Evolutionary conservation across 2,797 vertebrate species (phyloP).

Genomic region (Artibeus jamaicensis): DNA sequence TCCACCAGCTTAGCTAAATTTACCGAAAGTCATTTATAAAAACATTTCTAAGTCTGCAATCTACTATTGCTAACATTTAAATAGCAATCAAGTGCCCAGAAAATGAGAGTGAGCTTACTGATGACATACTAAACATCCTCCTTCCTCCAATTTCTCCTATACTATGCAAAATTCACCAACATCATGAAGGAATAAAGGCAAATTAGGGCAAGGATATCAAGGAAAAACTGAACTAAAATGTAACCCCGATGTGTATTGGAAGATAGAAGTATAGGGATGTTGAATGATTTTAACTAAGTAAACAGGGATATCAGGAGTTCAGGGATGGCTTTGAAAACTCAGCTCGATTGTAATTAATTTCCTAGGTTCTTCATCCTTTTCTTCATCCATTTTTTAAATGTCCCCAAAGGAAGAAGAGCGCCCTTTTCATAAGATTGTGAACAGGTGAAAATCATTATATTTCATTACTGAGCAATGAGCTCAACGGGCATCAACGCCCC

Average conservation of each 20-base stretch:
- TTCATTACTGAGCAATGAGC: not conserved
- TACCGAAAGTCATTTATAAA: not conserved
- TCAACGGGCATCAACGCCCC: accelerated
- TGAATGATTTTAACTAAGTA: not conserved
- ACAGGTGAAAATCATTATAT: not conserved
- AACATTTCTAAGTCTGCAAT: not conserved
- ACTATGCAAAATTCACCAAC: not conserved
- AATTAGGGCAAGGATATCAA: not conserved
- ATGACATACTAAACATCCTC: not conserved
- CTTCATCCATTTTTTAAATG: not conserved
- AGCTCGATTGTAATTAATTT: not conserved
- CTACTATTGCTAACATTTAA: not conserved
- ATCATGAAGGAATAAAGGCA: not conserved
- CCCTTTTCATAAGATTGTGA: not conserved
- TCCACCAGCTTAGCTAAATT: not conserved
- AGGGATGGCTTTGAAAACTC: not conserved
- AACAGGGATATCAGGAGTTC: not conserved
- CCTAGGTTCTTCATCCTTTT: not conserved
- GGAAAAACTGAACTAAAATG: not conserved
- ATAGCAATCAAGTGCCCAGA: not conserved
- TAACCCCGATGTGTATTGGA: not conserved
- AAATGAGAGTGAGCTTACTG: not conserved
- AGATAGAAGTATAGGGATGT: not conserved
- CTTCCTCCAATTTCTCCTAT: not conserved
- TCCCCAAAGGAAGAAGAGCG: not conserved